These are phyloP conservation scores for Reinhardtius hippoglossoides DNA, from an alignment of 2,113 vertebrate genomes.

Conservation along the genomic window DNA sequence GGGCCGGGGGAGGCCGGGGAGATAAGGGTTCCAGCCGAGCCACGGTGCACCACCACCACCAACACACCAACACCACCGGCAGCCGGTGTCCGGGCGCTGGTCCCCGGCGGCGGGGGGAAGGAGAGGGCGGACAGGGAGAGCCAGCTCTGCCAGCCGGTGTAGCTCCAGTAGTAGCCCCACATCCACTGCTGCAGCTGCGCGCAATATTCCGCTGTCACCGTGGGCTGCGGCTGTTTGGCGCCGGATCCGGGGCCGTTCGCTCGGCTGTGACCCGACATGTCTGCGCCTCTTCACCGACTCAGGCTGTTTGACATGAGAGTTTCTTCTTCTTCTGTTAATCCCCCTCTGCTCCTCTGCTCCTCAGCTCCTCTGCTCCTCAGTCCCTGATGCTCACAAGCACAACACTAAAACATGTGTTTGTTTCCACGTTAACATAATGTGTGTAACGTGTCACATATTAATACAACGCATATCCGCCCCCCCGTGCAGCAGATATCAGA, in stretches of 20 bases:
- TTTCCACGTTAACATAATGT: not conserved
- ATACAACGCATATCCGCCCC: too few relatives aligned
- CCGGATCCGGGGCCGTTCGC: not conserved
- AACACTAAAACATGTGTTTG: not conserved
- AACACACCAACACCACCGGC: not conserved
- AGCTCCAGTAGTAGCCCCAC: slow-evolving; percentile 91
- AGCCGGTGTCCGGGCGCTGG: not conserved
- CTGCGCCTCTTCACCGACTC: not conserved
- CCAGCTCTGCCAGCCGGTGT: slow-evolving; percentile 88
- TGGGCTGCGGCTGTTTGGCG: not conserved
- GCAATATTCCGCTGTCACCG: slow-evolving; percentile 85
- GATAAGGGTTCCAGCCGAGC: slow-evolving; percentile 37
- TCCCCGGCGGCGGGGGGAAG: slow-evolving; percentile 57
- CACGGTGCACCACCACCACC: slow-evolving; percentile 40
- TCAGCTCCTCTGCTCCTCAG: too few relatives aligned
- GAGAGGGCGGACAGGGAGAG: slow-evolving; percentile 70
- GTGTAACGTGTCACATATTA: not conserved
- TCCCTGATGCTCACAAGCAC: not conserved
- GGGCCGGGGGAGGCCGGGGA: slow-evolving; percentile 34
- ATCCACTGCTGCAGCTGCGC: slow-evolving; percentile 91
- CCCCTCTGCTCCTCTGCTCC: not conserved
- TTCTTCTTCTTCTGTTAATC: not conserved
- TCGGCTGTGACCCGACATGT: slow-evolving; percentile 40
- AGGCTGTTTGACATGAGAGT: not conserved
- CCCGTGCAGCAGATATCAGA: not conserved